phyloP scores from a whole-genome alignment of 2,113 vertebrate species.

The Opisthocomus hoazin region DNA sequence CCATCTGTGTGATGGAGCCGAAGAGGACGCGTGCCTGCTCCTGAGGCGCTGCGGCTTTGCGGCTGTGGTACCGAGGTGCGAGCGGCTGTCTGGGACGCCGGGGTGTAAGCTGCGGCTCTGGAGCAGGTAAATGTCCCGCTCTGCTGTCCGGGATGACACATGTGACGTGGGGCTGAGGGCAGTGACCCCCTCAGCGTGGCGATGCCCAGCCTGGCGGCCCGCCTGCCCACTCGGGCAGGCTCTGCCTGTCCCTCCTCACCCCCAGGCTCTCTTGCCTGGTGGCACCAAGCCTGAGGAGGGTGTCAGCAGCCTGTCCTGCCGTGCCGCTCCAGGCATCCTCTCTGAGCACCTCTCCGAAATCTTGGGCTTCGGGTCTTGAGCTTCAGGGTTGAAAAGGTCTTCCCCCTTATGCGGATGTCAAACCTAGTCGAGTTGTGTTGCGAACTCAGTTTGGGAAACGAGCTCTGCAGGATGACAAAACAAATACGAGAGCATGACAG shows the following conservation, averaged over 20 bases:
- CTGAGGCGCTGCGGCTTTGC: rapidly evolving
- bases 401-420: not conserved
- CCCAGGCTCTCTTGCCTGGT: not conserved
- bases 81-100: not conserved
- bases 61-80: rapidly evolving
- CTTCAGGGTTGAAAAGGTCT: not conserved
- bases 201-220: rapidly evolving
- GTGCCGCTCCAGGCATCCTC: rapidly evolving
- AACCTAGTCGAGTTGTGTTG: not conserved
- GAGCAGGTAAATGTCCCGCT: not conserved
- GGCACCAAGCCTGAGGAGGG: not conserved
- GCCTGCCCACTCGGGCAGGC: rapidly evolving
- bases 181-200: not conserved
- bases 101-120: rapidly evolving
- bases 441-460: not conserved
- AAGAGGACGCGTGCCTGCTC: not conserved
- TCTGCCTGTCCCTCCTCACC: not conserved
- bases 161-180: not conserved
- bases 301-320: not conserved
- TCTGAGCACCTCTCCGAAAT: not conserved
- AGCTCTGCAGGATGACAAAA: not conserved
- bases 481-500: not conserved
- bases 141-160: rapidly evolving
- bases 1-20: not conserved
- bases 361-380: not conserved